Evolutionary conservation across 2,113 vertebrate species (phyloP), one percentile per base, ranked within the genome.

Genomic region (Tetrax tetrax): DNA sequence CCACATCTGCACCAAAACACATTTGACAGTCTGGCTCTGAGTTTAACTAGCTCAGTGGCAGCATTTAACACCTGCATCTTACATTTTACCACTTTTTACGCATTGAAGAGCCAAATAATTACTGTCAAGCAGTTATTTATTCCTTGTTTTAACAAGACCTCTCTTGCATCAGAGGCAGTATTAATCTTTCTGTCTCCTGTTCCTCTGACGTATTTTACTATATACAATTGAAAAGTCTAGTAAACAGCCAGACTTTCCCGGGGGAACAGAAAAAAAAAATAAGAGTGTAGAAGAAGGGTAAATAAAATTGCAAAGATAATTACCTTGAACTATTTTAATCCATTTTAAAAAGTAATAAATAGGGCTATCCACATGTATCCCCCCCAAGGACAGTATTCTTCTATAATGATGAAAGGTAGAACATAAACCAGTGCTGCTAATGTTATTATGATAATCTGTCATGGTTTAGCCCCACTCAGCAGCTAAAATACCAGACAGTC

Each of bases 311-410:
- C 37, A 81, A 80, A 20, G 35, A 75, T 64, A 90, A 95, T 85
- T 89, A 65, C 53, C 69, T 63, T 81, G 20, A 96, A 89, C 51
- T 37, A 56, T 64, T 96, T 94, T 87, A 96, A 78, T 33, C 5
- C 19, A 47, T 71, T 93, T 89, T 53, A 92, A 94, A 96, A 35
- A 28, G 29, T 84, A 96, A 96, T 64, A 96, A 85, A 78, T 61
- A 90, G 29, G 54, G 12, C 7, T n/a, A 83, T 84, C 94, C 51
- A 56, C 14, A 61, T 28, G 5, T 76, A 84, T 87, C 45, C 33
- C 45, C 43, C 50, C 41, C 41, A 75, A 90, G 59, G 45, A 94
- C 33, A 75, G 11, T 65, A 86, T 68, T 95, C 43, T 83, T 83
- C 29, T 63, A 3, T 68, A 93, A 50, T 59, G 48, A 79, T 68